Percentiles rank a stretch among this genome's conserved stretches.
These are phyloP conservation scores for Oxystoma pomonae DNA, from an alignment of 2,888 invertebrate species.

Conservation along the genomic window DNA sequence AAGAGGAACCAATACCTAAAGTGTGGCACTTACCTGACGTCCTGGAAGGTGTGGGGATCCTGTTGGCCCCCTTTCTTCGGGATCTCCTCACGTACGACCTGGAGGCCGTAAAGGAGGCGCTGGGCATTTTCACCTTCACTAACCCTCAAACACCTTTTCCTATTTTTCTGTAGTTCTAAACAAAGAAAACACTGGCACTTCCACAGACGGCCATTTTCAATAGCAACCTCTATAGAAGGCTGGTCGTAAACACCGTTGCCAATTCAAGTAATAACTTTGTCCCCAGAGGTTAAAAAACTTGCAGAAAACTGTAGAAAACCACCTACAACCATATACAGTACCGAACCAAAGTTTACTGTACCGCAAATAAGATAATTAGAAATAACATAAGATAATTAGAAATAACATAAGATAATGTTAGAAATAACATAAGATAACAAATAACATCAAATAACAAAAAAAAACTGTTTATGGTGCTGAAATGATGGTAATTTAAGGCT, in stretches of 20 bases:
- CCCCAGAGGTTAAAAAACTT: too few species aligned
- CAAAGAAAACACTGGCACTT: constrained; percentile 80
- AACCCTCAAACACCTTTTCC: constrained; percentile 40
- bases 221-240: constrained; percentile 6
- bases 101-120: constrained; percentile 91
- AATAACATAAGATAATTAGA: too few species aligned
- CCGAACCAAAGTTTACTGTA: too few species aligned
- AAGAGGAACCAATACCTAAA: neutral
- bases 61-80: constrained; percentile 86
- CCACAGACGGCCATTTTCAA: constrained; percentile 79
- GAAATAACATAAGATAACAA: too few species aligned
- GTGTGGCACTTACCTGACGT: constrained; percentile 66
- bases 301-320: too few species aligned
- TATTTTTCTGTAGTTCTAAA: constrained; percentile 57
- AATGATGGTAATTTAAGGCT: too few species aligned
- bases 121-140: constrained; percentile 74
- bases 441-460: too few species aligned
- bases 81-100: constrained; percentile 89
- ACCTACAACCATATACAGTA: too few species aligned
- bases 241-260: neutral
- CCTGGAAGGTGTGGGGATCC: constrained; percentile 77
- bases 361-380: too few species aligned
- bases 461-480: too few species aligned
- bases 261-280: too few species aligned
- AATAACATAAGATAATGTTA: too few species aligned